These are phyloP conservation scores for Euzetes globulus DNA, from an alignment of 2,888 invertebrate genomes.

Conservation along the genomic window DNA sequence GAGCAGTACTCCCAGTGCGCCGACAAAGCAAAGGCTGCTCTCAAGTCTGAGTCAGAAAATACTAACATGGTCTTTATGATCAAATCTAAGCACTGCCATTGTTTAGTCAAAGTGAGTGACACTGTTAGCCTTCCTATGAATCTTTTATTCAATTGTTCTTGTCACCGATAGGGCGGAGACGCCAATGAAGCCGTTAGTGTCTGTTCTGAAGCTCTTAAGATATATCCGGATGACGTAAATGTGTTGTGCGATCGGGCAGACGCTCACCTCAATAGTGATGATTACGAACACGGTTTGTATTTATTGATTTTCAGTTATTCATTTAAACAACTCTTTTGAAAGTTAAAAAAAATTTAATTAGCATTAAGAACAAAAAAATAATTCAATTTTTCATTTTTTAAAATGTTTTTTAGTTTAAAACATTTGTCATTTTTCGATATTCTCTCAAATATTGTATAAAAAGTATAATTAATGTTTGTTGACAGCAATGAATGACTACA, in stretches of 20 bases:
- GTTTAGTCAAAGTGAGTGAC: slow-evolving; percentile 52
- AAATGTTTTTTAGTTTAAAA: neutral
- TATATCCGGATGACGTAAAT: slow-evolving; percentile 58
- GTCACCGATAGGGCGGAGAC: slow-evolving; percentile 57
- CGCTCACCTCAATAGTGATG: slow-evolving; percentile 75
- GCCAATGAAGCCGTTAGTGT: slow-evolving; percentile 62
- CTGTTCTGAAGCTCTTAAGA: slow-evolving; percentile 70
- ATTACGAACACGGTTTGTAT: slow-evolving; percentile 69
- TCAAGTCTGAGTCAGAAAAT: slow-evolving; percentile 62
- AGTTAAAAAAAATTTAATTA: too few species aligned
- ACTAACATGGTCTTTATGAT: slow-evolving; percentile 61
- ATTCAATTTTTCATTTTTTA: neutral
- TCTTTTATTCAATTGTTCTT: neutral
- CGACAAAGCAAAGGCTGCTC: slow-evolving; percentile 56
- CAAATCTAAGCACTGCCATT: slow-evolving; percentile 70
- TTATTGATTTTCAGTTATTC: slow-evolving; percentile 7
- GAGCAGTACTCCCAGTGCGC: slow-evolving; percentile 63
- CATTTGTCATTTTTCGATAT: neutral
- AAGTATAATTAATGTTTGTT: neutral
- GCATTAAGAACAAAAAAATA: too few species aligned
- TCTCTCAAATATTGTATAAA: neutral
- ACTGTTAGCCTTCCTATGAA: neutral
- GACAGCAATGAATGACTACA: slow-evolving; percentile 75
- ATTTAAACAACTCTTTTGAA: too few species aligned
- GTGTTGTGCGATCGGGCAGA: slow-evolving; percentile 85